Evolutionary conservation across 35 echinoderm and acorn worm species (phyloP).

Genomic region (Apostichopus californicus): DNA sequence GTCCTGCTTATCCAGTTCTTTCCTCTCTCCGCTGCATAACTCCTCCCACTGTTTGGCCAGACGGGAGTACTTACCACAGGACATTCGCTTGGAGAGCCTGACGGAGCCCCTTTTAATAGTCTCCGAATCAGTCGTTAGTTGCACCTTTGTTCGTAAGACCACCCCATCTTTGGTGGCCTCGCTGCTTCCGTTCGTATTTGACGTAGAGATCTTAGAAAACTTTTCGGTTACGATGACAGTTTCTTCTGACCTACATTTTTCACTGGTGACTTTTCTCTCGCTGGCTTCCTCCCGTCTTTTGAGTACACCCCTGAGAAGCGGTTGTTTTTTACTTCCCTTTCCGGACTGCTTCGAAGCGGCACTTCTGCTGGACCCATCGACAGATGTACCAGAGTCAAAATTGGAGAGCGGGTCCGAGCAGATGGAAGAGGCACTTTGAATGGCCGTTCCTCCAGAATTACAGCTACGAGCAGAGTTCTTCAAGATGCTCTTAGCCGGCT

Average conservation of each 20-base stretch:
- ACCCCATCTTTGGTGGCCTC: constrained; percentile 22
- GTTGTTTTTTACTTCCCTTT: background rate
- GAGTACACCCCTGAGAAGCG: constrained; percentile 57
- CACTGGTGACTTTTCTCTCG: background rate
- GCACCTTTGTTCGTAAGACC: background rate
- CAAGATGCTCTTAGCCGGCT: constrained; percentile 68
- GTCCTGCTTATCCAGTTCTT: background rate
- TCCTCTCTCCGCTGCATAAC: constrained; percentile 13
- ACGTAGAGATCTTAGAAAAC: background rate
- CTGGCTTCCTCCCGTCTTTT: constrained; percentile 43
- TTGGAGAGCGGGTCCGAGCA: constrained; percentile 35
- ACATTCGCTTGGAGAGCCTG: constrained; percentile 69
- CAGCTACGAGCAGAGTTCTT: constrained; percentile 43
- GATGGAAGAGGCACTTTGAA: constrained; percentile 26
- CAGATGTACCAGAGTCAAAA: constrained; percentile 13
- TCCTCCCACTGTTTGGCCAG: constrained; percentile 81
- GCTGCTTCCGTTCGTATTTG: background rate
- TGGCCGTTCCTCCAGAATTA: constrained; percentile 27
- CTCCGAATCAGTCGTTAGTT: background rate
- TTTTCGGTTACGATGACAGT: background rate
- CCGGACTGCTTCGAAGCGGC: background rate
- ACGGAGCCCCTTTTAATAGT: constrained; percentile 27
- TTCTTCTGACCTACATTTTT: background rate
- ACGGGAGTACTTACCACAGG: constrained; percentile 84
- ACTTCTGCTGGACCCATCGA: constrained; percentile 1